A percentile compares a stretch with the other conserved stretches of the same genome.
phyloP scores from a whole-genome alignment of 2,888 invertebrate species.

The Lithophane socia region DNA sequence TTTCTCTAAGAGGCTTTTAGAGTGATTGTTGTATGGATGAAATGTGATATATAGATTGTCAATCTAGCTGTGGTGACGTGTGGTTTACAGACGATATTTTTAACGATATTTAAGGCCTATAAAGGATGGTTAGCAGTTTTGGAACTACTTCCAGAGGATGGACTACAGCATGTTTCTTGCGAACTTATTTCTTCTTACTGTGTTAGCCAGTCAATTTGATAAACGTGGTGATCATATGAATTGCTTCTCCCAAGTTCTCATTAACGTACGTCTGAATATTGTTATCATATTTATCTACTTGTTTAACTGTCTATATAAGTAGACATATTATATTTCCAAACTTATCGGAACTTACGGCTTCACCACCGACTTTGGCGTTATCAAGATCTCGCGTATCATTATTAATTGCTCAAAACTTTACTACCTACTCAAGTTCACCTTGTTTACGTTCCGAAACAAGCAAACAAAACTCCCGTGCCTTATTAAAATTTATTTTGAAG shows the following conservation, averaged over 20 bases:
- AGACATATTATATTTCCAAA: conserved; percentile 30
- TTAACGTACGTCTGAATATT: no score
- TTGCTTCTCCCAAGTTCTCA: not conserved
- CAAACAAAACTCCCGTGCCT: conserved; percentile 49
- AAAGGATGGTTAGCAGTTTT: not conserved
- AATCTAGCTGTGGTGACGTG: not conserved
- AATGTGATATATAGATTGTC: not conserved
- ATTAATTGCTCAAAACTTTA: conserved; percentile 45
- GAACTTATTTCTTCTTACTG: no score
- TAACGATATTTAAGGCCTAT: not conserved
- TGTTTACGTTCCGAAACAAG: conserved; percentile 42
- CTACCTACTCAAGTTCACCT: conserved; percentile 40
- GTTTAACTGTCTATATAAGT: not conserved
- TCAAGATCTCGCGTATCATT: conserved; percentile 48
- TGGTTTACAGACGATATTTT: not conserved
- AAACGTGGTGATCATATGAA: not conserved
- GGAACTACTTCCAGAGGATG: no score
- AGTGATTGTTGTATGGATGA: conserved; percentile 15
- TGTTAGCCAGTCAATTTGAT: not conserved
- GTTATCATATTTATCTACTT: not conserved
- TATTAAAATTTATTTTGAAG: conserved; percentile 59
- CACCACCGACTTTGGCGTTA: conserved; percentile 18
- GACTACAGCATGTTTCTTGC: not conserved
- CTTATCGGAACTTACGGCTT: conserved; percentile 32
- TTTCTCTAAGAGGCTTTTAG: conserved; percentile 18